phyloP scores from a whole-genome alignment of 2,797 vertebrate species.

The Tinamus major region DNA sequence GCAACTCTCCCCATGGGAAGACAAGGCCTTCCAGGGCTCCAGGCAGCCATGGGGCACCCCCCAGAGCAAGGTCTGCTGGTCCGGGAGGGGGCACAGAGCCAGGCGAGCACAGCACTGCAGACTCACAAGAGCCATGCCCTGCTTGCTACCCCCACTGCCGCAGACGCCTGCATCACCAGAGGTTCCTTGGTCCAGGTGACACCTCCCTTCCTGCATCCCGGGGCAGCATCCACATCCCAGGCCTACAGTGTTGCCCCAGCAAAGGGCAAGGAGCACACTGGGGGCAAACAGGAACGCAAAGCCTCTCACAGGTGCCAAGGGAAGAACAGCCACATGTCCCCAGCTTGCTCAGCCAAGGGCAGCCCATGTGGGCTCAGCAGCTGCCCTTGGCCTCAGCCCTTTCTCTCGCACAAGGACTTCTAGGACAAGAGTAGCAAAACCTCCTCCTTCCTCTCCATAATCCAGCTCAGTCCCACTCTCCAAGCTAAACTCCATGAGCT shows the following conservation, averaged over 20 bases:
- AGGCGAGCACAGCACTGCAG: neutral
- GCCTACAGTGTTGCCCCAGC: neutral
- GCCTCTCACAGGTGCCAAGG: neutral
- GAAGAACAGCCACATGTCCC: neutral
- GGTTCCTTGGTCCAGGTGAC: neutral
- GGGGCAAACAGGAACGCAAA: too few species aligned
- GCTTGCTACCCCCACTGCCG: neutral
- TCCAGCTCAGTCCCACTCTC: neutral
- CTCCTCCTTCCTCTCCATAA: fast-evolving
- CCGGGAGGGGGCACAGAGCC: neutral
- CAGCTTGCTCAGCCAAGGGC: neutral
- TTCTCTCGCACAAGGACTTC: neutral
- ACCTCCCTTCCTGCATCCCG: neutral
- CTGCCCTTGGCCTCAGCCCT: neutral
- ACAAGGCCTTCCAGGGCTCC: neutral
- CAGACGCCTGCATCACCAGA: neutral
- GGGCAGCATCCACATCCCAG: neutral
- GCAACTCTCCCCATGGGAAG: neutral
- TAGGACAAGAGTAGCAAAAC: neutral
- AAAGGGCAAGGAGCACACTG: fast-evolving
- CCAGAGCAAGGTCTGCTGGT: too few species aligned
- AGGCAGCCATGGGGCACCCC: neutral
- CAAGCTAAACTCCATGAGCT: neutral
- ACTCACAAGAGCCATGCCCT: fast-evolving
- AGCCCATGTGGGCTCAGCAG: neutral